Evolutionary conservation across 2,888 invertebrate genomes (phyloP).

Genomic region (Chymomyza amoena): DNA sequence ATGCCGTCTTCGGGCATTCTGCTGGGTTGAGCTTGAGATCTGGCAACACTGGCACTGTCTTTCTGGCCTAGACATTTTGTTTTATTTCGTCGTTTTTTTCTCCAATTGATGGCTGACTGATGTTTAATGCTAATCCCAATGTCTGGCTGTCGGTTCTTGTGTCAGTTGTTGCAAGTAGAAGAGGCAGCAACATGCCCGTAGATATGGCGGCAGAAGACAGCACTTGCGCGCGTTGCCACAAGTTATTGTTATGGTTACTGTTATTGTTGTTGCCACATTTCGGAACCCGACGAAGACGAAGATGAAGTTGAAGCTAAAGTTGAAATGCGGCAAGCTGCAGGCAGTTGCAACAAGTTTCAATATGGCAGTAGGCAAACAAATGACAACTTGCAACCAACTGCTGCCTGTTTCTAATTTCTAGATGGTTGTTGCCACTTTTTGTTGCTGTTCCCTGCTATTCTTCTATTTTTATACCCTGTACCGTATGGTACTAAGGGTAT

Average conservation of each 20-base stretch:
- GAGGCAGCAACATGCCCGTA: background rate
- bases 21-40: background rate
- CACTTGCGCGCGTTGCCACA: slow-evolving; percentile 4
- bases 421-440: background rate
- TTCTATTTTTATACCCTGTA: too few species aligned
- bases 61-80: slow-evolving; percentile 24
- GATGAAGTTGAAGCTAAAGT: slow-evolving; percentile 60
- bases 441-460: too few species aligned
- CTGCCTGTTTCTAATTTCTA: slow-evolving; percentile 23
- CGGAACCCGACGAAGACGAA: slow-evolving; percentile 43
- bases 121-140: slow-evolving; percentile 71
- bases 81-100: slow-evolving; percentile 34
- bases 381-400: slow-evolving; percentile 35
- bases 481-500: too few species aligned
- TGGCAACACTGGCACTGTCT: background rate
- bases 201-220: background rate
- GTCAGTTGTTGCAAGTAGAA: background rate
- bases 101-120: slow-evolving; percentile 24
- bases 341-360: slow-evolving; percentile 24
- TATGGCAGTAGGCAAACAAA: slow-evolving; percentile 61
- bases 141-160: slow-evolving; percentile 49
- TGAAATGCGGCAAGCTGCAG: slow-evolving; percentile 34
- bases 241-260: slow-evolving; percentile 54
- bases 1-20: slow-evolving; percentile 5
- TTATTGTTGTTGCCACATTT: slow-evolving; percentile 20